Percentiles rank a stretch among this genome's conserved stretches.
Evolutionary conservation across 2,888 invertebrate genomes (phyloP).

Genomic region (Amphipyra tragopoginis): DNA sequence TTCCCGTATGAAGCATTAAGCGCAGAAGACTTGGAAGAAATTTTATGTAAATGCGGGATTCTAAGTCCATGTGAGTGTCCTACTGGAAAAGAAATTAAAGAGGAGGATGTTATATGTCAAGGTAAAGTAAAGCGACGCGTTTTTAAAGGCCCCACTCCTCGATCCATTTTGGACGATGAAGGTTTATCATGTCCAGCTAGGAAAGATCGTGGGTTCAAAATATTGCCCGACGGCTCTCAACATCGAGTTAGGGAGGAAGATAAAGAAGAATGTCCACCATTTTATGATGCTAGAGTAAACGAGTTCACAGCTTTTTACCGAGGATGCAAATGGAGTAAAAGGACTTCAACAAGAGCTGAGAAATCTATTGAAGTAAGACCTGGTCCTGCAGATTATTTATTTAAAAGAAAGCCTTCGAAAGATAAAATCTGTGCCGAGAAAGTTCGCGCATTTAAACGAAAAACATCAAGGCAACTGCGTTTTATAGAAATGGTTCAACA

Average conservation of each 20-base stretch:
- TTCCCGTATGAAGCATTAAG: constrained; percentile 78
- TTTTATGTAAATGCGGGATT: constrained; percentile 77
- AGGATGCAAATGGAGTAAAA: constrained; percentile 84
- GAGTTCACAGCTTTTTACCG: constrained; percentile 76
- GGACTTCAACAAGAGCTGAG: constrained; percentile 67
- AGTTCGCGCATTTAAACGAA: constrained; percentile 70
- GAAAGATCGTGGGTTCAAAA: constrained; percentile 66
- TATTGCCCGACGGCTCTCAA: constrained; percentile 60
- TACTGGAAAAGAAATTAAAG: constrained; percentile 54
- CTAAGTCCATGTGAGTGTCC: constrained; percentile 73
- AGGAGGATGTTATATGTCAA: constrained; percentile 67
- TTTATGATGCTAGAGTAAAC: constrained; percentile 73
- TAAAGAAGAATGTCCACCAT: constrained; percentile 66
- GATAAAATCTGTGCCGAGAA: constrained; percentile 73
- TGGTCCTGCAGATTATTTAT: constrained; percentile 77
- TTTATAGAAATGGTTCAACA: constrained; percentile 79
- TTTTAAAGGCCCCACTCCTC: constrained; percentile 72
- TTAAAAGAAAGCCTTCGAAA: constrained; percentile 59
- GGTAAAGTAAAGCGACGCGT: constrained; percentile 68
- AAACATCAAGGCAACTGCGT: constrained; percentile 76
- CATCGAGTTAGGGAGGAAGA: constrained; percentile 53
- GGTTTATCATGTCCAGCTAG: constrained; percentile 68
- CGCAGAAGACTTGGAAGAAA: constrained; percentile 72
- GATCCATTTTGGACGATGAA: constrained; percentile 51
- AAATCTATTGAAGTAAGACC: constrained; percentile 63